Evolutionary conservation across 2,888 invertebrate genomes (phyloP), one percentile per base, ranked within the genome.

Genomic region (Hydraecia micacea): DNA sequence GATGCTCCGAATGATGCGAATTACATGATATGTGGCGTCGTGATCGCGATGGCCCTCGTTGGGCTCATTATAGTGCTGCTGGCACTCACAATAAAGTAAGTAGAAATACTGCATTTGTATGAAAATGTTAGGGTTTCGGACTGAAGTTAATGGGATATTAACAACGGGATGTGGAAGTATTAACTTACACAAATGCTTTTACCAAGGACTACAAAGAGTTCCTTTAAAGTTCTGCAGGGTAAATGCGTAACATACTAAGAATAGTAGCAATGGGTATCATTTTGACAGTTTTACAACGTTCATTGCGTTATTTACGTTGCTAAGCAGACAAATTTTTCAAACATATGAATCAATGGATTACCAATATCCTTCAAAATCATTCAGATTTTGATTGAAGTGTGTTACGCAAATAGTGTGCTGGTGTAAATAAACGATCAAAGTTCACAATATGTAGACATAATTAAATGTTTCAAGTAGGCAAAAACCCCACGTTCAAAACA

Each of bases 11-110:
- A 97, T 96, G 98, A 98, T 97, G 98, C 98, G 95, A 97, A 98
- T 95, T 98, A 98, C 97, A 98, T 98, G 98, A 98, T 98, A 96
- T 98, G 98, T 93, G 98, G 98, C 86, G 98, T 98, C 90, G 97
- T 98, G 92, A 98, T 98, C 94, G 98, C 98, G 87, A 98, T 98
- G 98, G 97, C 98, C 91, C 97, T 98, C 91, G 98, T 98, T 86
- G 98, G 98, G 90, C 97, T 98, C 81, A 98, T 98, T 92, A 98
- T 98, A 92, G 97, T 98, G 88, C 97, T 98, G 90, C 97, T 98
- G 94, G 98, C 98, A 87, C 97, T 98, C 87, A 98, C 98, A 85
- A 98, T 98, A 94, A 98, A 98, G 98, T 98, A 97, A 95, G 96
- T 96, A 89, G 70, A 52, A 75, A 58, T 42, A 36, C 13, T 75